Percentiles rank a stretch among this genome's conserved stretches.
Evolutionary conservation across 2,797 vertebrate genomes (phyloP).

Genomic region (Coregonus suidteri): DNA sequence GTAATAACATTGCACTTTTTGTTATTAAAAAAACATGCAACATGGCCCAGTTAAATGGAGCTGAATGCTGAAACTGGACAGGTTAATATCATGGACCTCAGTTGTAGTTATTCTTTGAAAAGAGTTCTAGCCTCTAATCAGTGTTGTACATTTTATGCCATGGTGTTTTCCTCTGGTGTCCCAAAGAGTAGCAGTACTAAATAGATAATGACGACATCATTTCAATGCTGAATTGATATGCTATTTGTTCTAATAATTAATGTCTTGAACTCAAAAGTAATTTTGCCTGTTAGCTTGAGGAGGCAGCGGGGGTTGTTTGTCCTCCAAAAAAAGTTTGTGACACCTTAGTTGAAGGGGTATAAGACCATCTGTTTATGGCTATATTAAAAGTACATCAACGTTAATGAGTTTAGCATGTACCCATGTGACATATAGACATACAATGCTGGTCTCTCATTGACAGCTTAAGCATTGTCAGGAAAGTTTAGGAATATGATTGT

Average conservation of each 20-base stretch:
- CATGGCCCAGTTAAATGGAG: neutral
- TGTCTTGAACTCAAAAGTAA: neutral
- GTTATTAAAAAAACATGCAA: no score
- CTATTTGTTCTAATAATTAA: neutral
- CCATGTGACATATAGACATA: neutral
- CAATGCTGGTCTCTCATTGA: neutral
- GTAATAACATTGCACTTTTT: neutral
- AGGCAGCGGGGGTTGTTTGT: neutral
- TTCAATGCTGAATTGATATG: neutral
- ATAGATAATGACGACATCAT: constrained; percentile 1
- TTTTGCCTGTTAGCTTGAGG: neutral
- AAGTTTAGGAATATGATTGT: neutral
- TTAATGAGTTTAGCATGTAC: neutral
- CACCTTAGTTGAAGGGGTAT: neutral
- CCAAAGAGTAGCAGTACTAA: constrained; percentile 41
- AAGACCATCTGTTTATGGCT: neutral
- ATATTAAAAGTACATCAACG: neutral
- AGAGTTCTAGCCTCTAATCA: constrained; percentile 16
- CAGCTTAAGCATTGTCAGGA: neutral
- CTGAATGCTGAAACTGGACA: neutral
- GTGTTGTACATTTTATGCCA: neutral
- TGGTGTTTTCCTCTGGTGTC: neutral
- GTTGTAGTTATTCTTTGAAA: constrained; percentile 2
- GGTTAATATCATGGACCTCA: neutral
- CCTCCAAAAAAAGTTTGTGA: neutral